A percentile compares a stretch with the other conserved stretches of the same genome.
phyloP scores from a whole-genome alignment of 2,113 vertebrate genomes.

The Rhodinocichla rosea region DNA sequence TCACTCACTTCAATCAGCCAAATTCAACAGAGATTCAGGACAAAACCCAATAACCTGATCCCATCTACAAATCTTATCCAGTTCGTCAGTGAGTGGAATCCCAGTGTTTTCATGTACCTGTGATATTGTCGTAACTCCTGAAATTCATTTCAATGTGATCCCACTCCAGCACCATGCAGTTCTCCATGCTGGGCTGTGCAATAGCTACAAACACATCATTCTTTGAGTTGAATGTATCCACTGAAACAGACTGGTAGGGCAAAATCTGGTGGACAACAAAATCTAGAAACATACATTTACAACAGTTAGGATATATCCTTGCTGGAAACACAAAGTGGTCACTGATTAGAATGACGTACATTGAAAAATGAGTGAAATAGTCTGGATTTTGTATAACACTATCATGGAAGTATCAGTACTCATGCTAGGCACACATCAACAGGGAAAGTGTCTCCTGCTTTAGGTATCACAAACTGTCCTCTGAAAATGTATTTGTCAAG shows the following conservation, averaged over 20 bases:
- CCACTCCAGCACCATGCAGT: conserved; percentile 97
- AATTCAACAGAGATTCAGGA: not conserved
- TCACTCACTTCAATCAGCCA: not conserved
- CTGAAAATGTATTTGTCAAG: not conserved
- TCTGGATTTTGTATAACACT: not conserved
- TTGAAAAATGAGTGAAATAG: not conserved
- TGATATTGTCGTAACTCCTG: conserved; percentile 97
- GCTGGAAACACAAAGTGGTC: not conserved
- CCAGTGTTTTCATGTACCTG: conserved; percentile 74
- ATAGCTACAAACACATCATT: conserved; percentile 95
- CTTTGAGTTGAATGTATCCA: conserved; percentile 94
- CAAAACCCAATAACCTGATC: not conserved
- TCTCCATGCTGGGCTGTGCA: conserved; percentile 92
- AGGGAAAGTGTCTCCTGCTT: not conserved
- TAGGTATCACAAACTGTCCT: not conserved
- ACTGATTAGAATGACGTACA: not conserved
- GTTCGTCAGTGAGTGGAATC: not conserved
- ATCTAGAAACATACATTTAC: conserved; percentile 76
- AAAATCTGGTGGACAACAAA: conserved; percentile 93
- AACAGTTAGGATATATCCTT: not conserved
- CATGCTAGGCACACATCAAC: not conserved
- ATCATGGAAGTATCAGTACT: not conserved
- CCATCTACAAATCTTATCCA: not conserved
- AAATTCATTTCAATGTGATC: conserved; percentile 99
- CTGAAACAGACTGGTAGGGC: conserved; percentile 89